phyloP scores from a whole-genome alignment of 2,113 vertebrate species.

The Atherinomorus stipes region DNA sequence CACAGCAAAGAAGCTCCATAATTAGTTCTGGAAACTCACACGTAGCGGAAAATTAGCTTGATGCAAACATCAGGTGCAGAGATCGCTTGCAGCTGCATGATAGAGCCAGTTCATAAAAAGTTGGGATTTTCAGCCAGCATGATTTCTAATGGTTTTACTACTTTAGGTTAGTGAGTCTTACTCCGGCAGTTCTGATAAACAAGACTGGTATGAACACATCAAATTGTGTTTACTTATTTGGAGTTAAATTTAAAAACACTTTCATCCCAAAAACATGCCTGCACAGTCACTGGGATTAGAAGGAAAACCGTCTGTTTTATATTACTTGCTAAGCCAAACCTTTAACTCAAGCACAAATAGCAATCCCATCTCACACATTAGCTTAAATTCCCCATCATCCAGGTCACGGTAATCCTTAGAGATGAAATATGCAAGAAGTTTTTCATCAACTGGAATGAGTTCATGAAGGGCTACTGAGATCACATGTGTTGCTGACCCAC shows the following conservation, averaged over 20 bases:
- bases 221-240: no score
- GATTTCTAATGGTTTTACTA: background rate
- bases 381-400: background rate
- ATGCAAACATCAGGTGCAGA: background rate
- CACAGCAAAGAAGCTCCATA: background rate
- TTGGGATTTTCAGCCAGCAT: no score
- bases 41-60: background rate
- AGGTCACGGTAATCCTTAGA: background rate
- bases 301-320: background rate
- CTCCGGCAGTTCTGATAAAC: no score
- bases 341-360: background rate
- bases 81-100: background rate
- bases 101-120: no score
- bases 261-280: background rate
- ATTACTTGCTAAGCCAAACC: background rate
- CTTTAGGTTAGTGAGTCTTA: background rate
- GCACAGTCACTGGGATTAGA: background rate
- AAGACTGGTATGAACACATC: no score
- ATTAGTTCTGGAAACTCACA: background rate
- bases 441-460: background rate
- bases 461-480: background rate
- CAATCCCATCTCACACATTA: background rate
- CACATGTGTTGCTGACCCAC: background rate
- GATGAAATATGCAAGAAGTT: background rate
- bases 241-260: no score